Conservation (phyloP, 1,140 invertebrate genomes). For the Pollicipes pollicipes region DNA sequence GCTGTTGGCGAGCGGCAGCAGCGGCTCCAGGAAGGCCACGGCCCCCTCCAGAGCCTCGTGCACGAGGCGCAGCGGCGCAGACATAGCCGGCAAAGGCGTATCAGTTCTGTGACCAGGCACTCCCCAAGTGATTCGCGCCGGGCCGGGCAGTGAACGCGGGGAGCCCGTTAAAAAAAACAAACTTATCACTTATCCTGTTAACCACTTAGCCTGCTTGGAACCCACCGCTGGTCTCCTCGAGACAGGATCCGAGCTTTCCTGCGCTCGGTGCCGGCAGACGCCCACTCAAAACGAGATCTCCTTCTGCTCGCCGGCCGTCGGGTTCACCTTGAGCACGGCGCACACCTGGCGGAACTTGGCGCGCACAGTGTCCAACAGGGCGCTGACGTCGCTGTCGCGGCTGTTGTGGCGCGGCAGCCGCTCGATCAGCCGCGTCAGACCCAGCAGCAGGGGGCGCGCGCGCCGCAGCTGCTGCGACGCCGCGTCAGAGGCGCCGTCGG, state of each 20-base stretch:
- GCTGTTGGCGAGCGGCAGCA: constrained; percentile 45
- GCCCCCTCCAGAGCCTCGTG: constrained; percentile 25
- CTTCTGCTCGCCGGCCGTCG: neutral
- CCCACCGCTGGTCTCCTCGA: too few relatives aligned
- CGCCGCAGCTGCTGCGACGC: neutral
- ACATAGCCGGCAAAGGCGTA: too few relatives aligned
- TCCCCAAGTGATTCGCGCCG: too few relatives aligned
- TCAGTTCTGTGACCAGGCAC: too few relatives aligned
- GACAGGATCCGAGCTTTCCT: too few relatives aligned
- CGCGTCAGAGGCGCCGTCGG: neutral
- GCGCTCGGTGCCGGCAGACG: too few relatives aligned
- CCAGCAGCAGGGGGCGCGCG: neutral
- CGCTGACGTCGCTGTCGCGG: constrained; percentile 37
- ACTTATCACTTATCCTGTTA: too few relatives aligned
- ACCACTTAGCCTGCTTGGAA: too few relatives aligned
- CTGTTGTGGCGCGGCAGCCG: neutral
- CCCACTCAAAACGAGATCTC: neutral
- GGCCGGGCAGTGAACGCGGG: too few relatives aligned
- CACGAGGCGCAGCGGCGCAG: neutral
- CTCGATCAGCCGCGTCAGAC: neutral
- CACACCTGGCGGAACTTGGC: constrained; percentile 46
- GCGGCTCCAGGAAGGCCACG: constrained; percentile 36
- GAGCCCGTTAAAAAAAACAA: too few relatives aligned
- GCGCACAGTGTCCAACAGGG: constrained; percentile 39
- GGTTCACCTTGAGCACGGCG: constrained; percentile 39